phyloP scores from a whole-genome alignment of 2,797 vertebrate genomes.

The Bradypodion pumilum region DNA sequence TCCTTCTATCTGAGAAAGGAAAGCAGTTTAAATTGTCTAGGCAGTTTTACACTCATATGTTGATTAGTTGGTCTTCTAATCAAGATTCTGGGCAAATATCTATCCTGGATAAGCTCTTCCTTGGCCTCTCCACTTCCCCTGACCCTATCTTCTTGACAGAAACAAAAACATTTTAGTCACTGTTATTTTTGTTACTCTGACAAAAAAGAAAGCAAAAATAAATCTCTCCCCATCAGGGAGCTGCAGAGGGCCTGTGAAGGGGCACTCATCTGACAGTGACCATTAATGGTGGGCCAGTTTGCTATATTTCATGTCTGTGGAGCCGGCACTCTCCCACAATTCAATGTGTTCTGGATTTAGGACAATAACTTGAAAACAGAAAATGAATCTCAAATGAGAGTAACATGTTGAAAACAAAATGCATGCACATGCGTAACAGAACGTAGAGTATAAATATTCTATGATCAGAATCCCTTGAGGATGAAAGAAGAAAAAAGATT shows the following conservation, averaged over 20 bases:
- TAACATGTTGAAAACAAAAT: background rate
- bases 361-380: background rate
- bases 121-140: background rate
- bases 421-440: background rate
- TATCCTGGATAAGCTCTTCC: conserved; percentile 7
- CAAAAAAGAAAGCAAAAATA: conserved; percentile 23
- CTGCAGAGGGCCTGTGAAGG: conserved; percentile 7
- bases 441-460: background rate
- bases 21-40: background rate
- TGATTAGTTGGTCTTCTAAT: conserved; percentile 3
- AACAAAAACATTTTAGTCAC: conserved; percentile 21
- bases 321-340: background rate
- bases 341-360: background rate
- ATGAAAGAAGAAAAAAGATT: background rate
- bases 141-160: conserved; percentile 8
- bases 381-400: background rate
- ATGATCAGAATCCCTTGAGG: background rate
- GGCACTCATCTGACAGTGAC: background rate
- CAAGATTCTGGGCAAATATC: background rate
- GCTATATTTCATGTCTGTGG: background rate
- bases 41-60: background rate
- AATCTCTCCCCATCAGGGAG: background rate
- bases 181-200: conserved; percentile 24
- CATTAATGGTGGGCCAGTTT: background rate
- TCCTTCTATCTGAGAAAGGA: background rate